Evolutionary conservation across 2,797 vertebrate genomes (phyloP), one percentile per base, ranked within the genome.

Genomic region (Semotilus atromaculatus): DNA sequence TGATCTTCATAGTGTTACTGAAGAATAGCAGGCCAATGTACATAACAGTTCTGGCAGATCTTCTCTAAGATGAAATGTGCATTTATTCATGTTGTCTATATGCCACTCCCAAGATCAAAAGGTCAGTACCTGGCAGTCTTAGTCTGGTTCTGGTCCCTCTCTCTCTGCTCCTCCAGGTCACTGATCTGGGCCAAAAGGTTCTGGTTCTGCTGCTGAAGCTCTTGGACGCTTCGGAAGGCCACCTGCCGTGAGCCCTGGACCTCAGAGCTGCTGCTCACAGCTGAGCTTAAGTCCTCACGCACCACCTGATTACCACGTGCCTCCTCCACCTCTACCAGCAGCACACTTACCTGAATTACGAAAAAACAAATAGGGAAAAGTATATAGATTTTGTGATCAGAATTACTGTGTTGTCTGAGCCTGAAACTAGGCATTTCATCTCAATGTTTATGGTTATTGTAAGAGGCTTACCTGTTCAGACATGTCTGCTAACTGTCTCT

Each of bases 171-270:
- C 80, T 97, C 97, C 79, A 98, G 92, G 83, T 98, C 96, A 73
- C 96, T 91, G 85, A 99, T 93, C 76, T 96, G 95, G 67, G 95
- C 93, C 76, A 98, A 85, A 29, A 99, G 93, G 85, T 94, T 97
- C 73, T 97, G 98, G 91, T 99, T 99, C 92, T 98, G 97, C 80
- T 95, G 95, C 77, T 99, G 98, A 79, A 99, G 95, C 80, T 99
- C 97, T 91, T 97, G 95, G 78, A 99, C 96, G 16, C 95, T 99
- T 91, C 96, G 96, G 88, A 98, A 99, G 74, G 96, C 96, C 19
- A 99, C 94, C 86, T 96, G 93, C n/a, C 92, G 94, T 0, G 94
- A 93, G 36, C 91, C 93, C 84, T 93, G 91, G 23, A 93, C 90
- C 86, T 94, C 93, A 0, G 92, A 66, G 23, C 92, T 92, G 91